Evolutionary conservation across 2,113 vertebrate genomes (phyloP), one percentile per base, ranked within the genome.

Genomic region (Colistium nudipinnis): DNA sequence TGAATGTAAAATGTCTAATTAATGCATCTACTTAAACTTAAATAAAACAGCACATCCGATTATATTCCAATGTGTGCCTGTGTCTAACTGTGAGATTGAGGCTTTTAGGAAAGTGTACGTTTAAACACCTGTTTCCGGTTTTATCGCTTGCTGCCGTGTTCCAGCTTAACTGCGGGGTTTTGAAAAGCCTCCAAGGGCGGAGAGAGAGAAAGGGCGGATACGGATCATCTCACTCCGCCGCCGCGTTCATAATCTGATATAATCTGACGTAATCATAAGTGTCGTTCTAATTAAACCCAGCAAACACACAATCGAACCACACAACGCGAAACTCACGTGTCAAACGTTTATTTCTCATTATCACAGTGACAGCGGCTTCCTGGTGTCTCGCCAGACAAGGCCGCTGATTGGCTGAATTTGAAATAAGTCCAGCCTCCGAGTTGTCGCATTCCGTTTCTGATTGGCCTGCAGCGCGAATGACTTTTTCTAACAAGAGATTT

Each of bases 161-260:
- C 7, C 4, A 71, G 45, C 81, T 82, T 87, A 62, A 49, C 31
- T 68, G 49, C 38, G 54, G 48, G 25, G 80, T 82, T 90, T 81
- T 90, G 56, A 92, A 92, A 87, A 51, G 55, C 70, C 79, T 90
- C 77, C 74, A 83, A 89, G 88, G 92, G 90, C 87, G 90, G 91
- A 84, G 89, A 89, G 74, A 70, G 77, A 77, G 74, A 74, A 76
- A 82, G 87, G 83, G 84, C 80, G 62, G 64, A 43, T 66, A 66
- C 64, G 27, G 4, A 27, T 31, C 30, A 31, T 31, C 30, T n/a
- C n/a, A n/a, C n/a, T n/a, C n/a, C n/a, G n/a, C n/a, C n/a, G n/a
- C n/a, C n/a, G n/a, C n/a, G n/a, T n/a, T n/a, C n/a, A n/a, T n/a
- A n/a, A n/a, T n/a, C n/a, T n/a, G n/a, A n/a, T n/a, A n/a, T n/a